These are phyloP conservation scores for Dysdera silvatica DNA, from an alignment of 1,140 invertebrate genomes.

Conservation along the genomic window DNA sequence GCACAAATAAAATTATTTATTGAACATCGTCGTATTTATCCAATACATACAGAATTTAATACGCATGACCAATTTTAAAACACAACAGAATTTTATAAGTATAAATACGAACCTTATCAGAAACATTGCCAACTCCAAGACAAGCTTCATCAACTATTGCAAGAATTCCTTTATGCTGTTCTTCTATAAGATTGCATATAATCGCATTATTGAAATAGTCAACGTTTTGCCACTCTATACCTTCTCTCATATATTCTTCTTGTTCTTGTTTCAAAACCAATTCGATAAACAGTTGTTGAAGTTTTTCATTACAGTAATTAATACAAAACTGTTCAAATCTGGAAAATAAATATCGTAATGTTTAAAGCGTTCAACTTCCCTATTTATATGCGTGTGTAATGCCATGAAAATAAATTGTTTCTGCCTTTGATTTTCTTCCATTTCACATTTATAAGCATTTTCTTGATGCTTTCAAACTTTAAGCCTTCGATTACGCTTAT, in stretches of 20 bases:
- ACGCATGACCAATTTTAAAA: not conserved
- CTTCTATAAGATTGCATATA: constrained; percentile 51
- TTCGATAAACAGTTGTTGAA: constrained; percentile 65
- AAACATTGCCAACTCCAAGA: constrained; percentile 74
- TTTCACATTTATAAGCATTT: not conserved
- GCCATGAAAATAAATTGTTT: not conserved
- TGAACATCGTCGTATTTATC: too few relatives aligned
- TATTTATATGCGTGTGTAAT: not conserved
- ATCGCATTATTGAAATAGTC: constrained; percentile 48
- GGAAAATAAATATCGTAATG: too few relatives aligned
- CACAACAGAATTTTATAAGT: constrained; percentile 5
- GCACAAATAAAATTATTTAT: too few relatives aligned
- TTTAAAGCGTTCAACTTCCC: too few relatives aligned
- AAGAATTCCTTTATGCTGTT: constrained; percentile 79
- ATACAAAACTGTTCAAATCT: constrained; percentile 72
- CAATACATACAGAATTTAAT: too few relatives aligned
- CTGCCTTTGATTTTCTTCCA: too few relatives aligned
- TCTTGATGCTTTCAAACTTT: not conserved
- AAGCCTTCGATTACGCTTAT: too few relatives aligned
- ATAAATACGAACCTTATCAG: constrained; percentile 55
- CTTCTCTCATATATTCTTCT: constrained; percentile 68
- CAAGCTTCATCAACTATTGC: constrained; percentile 92
- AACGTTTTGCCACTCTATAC: constrained; percentile 59
- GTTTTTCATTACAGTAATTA: constrained; percentile 84
- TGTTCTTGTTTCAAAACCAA: constrained; percentile 68